Evolutionary conservation across 2,797 vertebrate genomes (phyloP), one percentile per base, ranked within the genome.

Genomic region (Myripristis jacobus): DNA sequence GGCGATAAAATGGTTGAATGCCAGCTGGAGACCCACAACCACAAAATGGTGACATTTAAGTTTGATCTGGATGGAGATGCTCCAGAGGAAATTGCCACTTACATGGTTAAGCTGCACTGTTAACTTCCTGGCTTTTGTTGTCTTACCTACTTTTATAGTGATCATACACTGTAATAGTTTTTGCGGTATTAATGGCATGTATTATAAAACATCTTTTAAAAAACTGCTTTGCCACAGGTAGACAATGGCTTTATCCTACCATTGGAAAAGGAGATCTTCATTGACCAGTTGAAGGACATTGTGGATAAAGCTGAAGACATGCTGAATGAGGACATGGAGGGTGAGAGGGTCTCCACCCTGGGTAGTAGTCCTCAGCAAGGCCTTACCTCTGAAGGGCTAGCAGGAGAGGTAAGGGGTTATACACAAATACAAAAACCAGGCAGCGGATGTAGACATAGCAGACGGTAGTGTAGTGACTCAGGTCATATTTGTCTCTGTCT

Each of bases 1-100:
- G 98, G 98, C 0, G 98, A 99, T 91, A 99, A 99, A 93, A 99
- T 99, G 97, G 98, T 99, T 19, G 98, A 99, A 88, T 99, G 98
- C 77, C 98, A 98, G 84, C 92, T 99, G 61, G 98, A 99, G 84
- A 99, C 98, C 6, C 98, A 99, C 89, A 99, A 99, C 88, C 98
- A 99, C 92, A 99, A 99, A 93, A 99, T 97, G 97, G 98, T 99
- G 87, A 99, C 98, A 0, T 99, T 99, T 87, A 99, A 99, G 88
- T 99, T 99, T 67, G 98, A 99, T 82, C 91, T 99, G 85, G 98
- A 99, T 13, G 97, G 98, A 31, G 98, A 99, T 0, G 98, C 96
- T 0, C 98, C 98, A 0, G 98, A 99, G 47, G 98, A 99, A 89
- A 99, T 99, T 0, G 97, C 97, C 24, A 99, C 94, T 7, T 99